Conservation (phyloP, 2,888 invertebrate genomes). For the Chydorus sphaericus region DNA sequence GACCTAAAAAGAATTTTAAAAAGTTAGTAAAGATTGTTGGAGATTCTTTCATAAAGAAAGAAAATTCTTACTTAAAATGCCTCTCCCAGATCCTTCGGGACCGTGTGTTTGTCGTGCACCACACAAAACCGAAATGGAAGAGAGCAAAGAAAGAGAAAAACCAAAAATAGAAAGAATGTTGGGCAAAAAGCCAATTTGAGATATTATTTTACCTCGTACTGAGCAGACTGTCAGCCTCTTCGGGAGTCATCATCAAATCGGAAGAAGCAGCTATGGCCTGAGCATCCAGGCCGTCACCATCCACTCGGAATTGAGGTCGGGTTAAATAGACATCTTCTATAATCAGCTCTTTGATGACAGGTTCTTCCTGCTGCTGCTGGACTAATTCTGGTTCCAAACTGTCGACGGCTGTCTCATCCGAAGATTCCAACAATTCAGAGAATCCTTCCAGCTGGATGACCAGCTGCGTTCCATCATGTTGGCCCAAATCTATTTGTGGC, state of each 20-base stretch:
- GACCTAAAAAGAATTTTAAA: slow-evolving; percentile 1
- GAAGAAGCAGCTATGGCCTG: too few species aligned
- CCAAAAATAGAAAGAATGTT: neutral
- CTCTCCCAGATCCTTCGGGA: neutral
- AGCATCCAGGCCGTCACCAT: neutral
- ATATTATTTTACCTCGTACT: slow-evolving; percentile 62
- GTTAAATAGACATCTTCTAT: neutral
- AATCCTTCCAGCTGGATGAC: neutral
- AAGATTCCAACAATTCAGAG: slow-evolving; percentile 1
- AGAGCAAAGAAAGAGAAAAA: neutral
- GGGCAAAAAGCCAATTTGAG: neutral
- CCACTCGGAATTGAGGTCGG: neutral
- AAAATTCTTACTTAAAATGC: neutral
- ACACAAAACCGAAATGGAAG: neutral
- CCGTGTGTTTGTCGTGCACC: neutral
- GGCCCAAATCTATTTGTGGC: neutral
- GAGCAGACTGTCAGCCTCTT: slow-evolving; percentile 72
- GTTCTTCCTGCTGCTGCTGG: neutral
- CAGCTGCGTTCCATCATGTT: neutral
- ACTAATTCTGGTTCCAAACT: slow-evolving; percentile 1
- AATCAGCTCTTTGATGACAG: neutral
- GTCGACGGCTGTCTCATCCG: slow-evolving; percentile 8
- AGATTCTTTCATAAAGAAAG: neutral
- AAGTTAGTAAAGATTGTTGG: neutral
- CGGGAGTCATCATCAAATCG: slow-evolving; percentile 53